phyloP scores from a whole-genome alignment of 2,797 vertebrate genomes.

The Oophaga sylvatica region DNA sequence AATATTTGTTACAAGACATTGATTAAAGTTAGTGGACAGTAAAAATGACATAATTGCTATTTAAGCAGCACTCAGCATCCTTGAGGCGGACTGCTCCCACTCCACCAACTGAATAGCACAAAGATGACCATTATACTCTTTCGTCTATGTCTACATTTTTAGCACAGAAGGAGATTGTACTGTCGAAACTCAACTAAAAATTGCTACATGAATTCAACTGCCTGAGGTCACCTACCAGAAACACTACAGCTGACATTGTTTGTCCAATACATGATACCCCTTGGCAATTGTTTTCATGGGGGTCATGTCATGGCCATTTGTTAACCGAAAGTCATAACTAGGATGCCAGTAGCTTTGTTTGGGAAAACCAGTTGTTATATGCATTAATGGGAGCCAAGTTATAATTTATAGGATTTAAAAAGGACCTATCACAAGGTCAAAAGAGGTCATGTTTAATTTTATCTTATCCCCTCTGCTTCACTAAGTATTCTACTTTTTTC shows the following conservation, averaged over 20 bases:
- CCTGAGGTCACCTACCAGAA: slow-evolving; percentile 26
- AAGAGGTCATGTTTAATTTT: too few relatives aligned
- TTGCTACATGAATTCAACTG: slow-evolving; percentile 20
- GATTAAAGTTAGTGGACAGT: neutral
- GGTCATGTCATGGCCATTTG: slow-evolving; percentile 33
- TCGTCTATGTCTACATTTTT: neutral
- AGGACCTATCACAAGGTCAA: too few relatives aligned
- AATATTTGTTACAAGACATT: slow-evolving; percentile 24
- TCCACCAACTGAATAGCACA: slow-evolving; percentile 14
- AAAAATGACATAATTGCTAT: slow-evolving; percentile 21
- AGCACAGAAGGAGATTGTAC: slow-evolving; percentile 44
- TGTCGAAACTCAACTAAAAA: slow-evolving; percentile 6
- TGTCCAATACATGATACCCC: slow-evolving; percentile 34
- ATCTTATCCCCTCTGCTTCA: too few relatives aligned
- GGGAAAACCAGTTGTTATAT: neutral
- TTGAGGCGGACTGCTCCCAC: slow-evolving; percentile 25
- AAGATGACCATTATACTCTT: slow-evolving; percentile 25
- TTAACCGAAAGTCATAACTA: slow-evolving; percentile 22
- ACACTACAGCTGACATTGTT: slow-evolving; percentile 44
- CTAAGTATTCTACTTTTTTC: too few relatives aligned
- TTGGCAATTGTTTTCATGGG: slow-evolving; percentile 28
- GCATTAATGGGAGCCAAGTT: neutral
- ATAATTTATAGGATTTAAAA: too few relatives aligned
- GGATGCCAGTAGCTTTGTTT: neutral
- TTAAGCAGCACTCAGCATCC: neutral